Base-by-base conservation (phyloP, 2,797 vertebrate genomes). In the Poeciliopsis infans region DNA sequence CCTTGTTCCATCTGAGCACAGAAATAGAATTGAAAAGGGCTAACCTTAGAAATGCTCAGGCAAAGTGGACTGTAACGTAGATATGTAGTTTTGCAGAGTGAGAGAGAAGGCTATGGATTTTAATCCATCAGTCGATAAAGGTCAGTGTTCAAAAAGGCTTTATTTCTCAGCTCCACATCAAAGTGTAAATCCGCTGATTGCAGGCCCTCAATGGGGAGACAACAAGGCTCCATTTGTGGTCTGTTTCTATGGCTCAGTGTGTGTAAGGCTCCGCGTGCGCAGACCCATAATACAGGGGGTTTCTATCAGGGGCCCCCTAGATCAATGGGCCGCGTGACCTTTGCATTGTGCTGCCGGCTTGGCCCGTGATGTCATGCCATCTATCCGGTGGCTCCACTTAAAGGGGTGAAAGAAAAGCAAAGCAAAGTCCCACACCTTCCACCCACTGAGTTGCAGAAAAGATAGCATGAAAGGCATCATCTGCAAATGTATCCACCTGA, bases 141-240 rank as follows among this genome's bases (percentile, higher is more conserved):
- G 89, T 96, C 94, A 94, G 79, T 86, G 93, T 85, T 95, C 90
- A 89, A 96, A 94, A 96, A 90, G 95, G 84, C 92, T 97, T 96
- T 96, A 91, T 96, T 93, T 93, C 93, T 95, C 93, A 88, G 95
- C 90, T 95, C 82, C 93, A 94, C 87, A 95, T 95, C 92, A 95
- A 97, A 96, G 91, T 95, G 91, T 89, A 96, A 96, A 96, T 95
- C 91, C 90, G 91, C 93, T 95, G 94, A 96, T 96, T 96, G 96
- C 92, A 91, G 87, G 90, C 89, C 91, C 90, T 96, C 94, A 96
- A 94, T 95, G 92, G 88, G 90, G 92, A 90, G 86, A 94, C 92
- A 96, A 95, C 96, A 93, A 95, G 96, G 95, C 88, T 87, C 87
- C 90, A 94, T 95, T 95, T 96, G 90, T 95, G 92, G 95, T 86